Conservation (phyloP, 1,140 invertebrate species). For the Microplitis demolitor region DNA sequence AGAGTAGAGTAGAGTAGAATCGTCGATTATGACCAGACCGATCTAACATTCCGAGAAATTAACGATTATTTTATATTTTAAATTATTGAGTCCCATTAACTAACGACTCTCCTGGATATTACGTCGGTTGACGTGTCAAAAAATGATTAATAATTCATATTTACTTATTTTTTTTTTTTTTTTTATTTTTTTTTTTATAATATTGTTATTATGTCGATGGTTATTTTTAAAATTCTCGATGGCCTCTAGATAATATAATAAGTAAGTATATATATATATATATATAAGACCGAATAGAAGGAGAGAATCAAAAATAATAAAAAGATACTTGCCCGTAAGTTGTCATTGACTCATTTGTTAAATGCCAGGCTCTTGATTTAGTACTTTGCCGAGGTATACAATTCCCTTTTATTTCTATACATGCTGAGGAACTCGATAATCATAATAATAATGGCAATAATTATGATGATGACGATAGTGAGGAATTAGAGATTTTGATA, state of each 20-base stretch:
- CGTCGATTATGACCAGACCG: slow-evolving; percentile 54
- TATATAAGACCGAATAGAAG: not conserved
- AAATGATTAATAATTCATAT: slow-evolving; percentile 16
- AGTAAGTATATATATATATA: not conserved
- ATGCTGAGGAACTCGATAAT: slow-evolving; percentile 38
- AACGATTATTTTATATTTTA: slow-evolving; percentile 63
- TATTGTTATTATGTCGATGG: slow-evolving; percentile 16
- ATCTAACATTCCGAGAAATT: slow-evolving; percentile 63
- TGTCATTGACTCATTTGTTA: slow-evolving; percentile 64
- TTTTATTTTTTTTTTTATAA: slow-evolving; percentile 32
- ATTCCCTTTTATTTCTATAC: slow-evolving; percentile 35
- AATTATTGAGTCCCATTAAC: slow-evolving; percentile 61
- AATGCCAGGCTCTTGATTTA: slow-evolving; percentile 62
- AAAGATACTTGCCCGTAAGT: slow-evolving; percentile 46
- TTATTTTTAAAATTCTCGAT: not conserved
- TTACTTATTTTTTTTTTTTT: slow-evolving; percentile 18
- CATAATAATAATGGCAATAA: not conserved
- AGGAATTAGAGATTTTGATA: too few species aligned
- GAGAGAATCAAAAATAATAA: slow-evolving; percentile 28
- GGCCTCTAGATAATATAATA: too few species aligned
- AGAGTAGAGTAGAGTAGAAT: not conserved
- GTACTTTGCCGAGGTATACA: slow-evolving; percentile 41
- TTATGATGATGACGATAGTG: too few species aligned
- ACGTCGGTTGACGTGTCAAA: slow-evolving; percentile 51
- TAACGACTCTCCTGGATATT: slow-evolving; percentile 48